Evolutionary conservation across 2,888 invertebrate species (phyloP), one percentile per base, ranked within the genome.

Genomic region (Parnassius mnemosyne): DNA sequence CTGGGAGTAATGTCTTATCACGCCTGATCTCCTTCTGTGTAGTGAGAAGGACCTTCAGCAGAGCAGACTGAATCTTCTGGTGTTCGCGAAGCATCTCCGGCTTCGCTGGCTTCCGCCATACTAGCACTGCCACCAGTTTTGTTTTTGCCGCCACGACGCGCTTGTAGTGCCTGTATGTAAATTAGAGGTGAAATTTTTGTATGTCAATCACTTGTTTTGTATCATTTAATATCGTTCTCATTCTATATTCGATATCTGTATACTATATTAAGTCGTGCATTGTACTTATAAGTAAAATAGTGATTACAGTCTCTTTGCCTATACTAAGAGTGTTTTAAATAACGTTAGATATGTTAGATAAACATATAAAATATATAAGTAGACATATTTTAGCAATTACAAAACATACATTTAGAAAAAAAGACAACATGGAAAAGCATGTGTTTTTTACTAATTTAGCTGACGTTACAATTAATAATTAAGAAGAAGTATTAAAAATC

Each of bases 31-130:
- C 92, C 94, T 70, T 93, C 93, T 52, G 93, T 94, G 79, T 93
- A 92, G 75, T 93, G 94, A 67, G 95, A 95, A 65, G 96, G 95
- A 3, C 96, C 97, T 86, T 97, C 97, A 70, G 94, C 95, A 74
- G 97, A 97, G 87, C 97, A 97, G 52, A 97, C 96, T 1, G 97
- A 97, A 87, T 97, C 97, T 84, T 97, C 97, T 11, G 97, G 97
- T 16, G 97, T 97, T 69, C 96, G 93, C 25, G 97, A 97, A 58
- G 95, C 95, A 86, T 97, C 97, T 16, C 94, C 89, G 1, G 83
- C 94, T 83, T 95, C 95, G 68, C 94, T 94, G 62, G 93, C 93
- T 81, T 95, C 95, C 69, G 93, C 92, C 69, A 92, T 94, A 79
- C 93, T 93, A 0, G 83, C 75, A 66, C 78, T 77, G 69, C 84